Percentiles rank a stretch among this genome's conserved stretches.
Conservation (phyloP, 2,888 invertebrate species). For the Tineola bisselliella region DNA sequence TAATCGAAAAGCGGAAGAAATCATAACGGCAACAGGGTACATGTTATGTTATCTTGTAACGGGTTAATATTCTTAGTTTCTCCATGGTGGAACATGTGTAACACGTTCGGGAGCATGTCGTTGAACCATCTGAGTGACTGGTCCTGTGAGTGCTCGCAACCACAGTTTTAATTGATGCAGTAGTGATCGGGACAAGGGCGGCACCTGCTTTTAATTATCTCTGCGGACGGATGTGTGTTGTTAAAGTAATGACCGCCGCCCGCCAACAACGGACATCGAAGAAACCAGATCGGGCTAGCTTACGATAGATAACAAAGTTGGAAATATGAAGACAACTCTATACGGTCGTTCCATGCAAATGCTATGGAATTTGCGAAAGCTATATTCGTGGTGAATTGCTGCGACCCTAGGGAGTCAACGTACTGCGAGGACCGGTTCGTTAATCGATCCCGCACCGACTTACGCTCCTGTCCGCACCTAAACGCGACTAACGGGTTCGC, state of each 20-base stretch:
- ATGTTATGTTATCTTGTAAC: constrained; percentile 3
- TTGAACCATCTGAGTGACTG: constrained; percentile 18
- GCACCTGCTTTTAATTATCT: constrained; percentile 45
- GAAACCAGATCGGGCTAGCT: not conserved
- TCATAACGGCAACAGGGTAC: constrained; percentile 6
- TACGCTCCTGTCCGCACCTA: constrained; percentile 56
- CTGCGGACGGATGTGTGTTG: constrained; percentile 33
- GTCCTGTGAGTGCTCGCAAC: constrained; percentile 16
- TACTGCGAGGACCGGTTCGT: constrained; percentile 58
- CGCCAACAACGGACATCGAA: not conserved
- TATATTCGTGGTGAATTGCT: not conserved
- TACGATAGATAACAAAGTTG: not conserved
- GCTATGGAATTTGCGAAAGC: constrained; percentile 5
- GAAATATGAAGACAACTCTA: not conserved
- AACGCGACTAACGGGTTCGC: constrained; percentile 58
- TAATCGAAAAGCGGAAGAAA: constrained; percentile 9
- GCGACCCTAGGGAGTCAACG: constrained; percentile 55
- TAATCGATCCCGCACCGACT: constrained; percentile 59
- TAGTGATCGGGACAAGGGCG: constrained; percentile 22
- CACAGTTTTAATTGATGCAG: constrained; percentile 29
- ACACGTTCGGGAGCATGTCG: constrained; percentile 11
- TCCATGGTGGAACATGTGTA: constrained; percentile 12
- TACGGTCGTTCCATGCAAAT: not conserved
- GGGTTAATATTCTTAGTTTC: constrained; percentile 19
- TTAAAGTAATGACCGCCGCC: constrained; percentile 27